Evolutionary conservation across 1,140 invertebrate genomes (phyloP).

Genomic region (Apis florea): DNA sequence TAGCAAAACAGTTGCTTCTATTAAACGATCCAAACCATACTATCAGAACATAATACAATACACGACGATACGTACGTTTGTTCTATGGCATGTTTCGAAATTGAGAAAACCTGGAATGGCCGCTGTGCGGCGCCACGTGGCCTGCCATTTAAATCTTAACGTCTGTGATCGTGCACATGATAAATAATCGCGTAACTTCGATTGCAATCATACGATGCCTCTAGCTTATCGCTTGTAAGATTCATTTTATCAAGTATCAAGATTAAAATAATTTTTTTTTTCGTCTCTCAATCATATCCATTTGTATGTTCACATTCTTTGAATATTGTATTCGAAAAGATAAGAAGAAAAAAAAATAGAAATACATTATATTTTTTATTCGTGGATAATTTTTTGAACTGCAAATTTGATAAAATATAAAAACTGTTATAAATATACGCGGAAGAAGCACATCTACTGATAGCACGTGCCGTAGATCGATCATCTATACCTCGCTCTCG

Average conservation of each 20-base stretch:
- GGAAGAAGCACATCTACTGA: constrained; percentile 53
- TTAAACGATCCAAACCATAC: neutral
- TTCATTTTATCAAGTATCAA: constrained; percentile 11
- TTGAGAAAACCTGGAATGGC: constrained; percentile 37
- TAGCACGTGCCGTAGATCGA: constrained; percentile 72
- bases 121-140: constrained; percentile 46
- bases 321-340: too few relatives aligned
- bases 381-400: neutral
- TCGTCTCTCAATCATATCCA: neutral
- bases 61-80: neutral
- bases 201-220: constrained; percentile 44
- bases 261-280: neutral
- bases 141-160: constrained; percentile 62
- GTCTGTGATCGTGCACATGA: constrained; percentile 50
- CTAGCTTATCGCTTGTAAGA: neutral
- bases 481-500: constrained; percentile 38
- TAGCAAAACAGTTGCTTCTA: constrained; percentile 6
- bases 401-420: constrained; percentile 2
- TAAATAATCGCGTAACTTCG: constrained; percentile 49
- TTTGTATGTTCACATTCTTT: constrained; percentile 1
- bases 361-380: too few relatives aligned
- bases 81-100: constrained; percentile 49
- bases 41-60: constrained; percentile 1
- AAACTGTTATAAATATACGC: constrained; percentile 19
- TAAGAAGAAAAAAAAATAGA: neutral